phyloP scores from a whole-genome alignment of 2,797 vertebrate species.

The Brotula barbata region DNA sequence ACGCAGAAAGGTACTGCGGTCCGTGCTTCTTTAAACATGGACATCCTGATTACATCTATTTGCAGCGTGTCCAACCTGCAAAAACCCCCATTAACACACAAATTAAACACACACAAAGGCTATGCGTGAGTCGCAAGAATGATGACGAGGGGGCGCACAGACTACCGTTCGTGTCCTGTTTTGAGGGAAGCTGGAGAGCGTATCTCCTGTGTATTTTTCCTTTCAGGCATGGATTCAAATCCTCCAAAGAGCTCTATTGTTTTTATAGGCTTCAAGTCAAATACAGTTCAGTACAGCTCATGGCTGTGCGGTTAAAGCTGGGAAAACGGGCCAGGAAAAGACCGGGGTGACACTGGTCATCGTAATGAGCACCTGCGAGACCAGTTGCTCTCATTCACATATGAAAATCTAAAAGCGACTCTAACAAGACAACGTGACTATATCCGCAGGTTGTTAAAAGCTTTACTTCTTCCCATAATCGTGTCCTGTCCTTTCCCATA shows the following conservation, averaged over 20 bases:
- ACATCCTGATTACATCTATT: constrained; percentile 68
- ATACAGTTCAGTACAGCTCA: constrained; percentile 48
- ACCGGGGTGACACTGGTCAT: constrained; percentile 56
- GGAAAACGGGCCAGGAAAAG: constrained; percentile 19
- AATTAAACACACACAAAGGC: constrained; percentile 55
- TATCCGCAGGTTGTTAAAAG: constrained; percentile 58
- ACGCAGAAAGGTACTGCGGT: constrained; percentile 29
- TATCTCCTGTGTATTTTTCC: constrained; percentile 39
- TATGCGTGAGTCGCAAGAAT: constrained; percentile 43
- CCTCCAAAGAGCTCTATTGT: constrained; percentile 38
- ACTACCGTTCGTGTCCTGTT: constrained; percentile 50
- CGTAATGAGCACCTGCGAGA: constrained; percentile 68
- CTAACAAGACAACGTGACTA: constrained; percentile 50
- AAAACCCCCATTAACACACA: constrained; percentile 70
- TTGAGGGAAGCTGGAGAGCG: constrained; percentile 21
- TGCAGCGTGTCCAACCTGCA: constrained; percentile 48
- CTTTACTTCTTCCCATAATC: constrained; percentile 15
- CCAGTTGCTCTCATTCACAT: constrained; percentile 45
- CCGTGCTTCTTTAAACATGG: constrained; percentile 45
- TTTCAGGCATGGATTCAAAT: constrained; percentile 13
- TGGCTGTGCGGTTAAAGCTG: constrained; percentile 24
- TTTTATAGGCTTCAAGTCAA: constrained; percentile 62
- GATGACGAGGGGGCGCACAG: constrained; percentile 53
- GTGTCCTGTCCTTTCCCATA: constrained; percentile 45
- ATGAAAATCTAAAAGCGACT: constrained; percentile 33